A percentile compares a stretch with the other conserved stretches of the same genome.
Conservation (phyloP, 2,888 invertebrate species). For the Furcula furcula region DNA sequence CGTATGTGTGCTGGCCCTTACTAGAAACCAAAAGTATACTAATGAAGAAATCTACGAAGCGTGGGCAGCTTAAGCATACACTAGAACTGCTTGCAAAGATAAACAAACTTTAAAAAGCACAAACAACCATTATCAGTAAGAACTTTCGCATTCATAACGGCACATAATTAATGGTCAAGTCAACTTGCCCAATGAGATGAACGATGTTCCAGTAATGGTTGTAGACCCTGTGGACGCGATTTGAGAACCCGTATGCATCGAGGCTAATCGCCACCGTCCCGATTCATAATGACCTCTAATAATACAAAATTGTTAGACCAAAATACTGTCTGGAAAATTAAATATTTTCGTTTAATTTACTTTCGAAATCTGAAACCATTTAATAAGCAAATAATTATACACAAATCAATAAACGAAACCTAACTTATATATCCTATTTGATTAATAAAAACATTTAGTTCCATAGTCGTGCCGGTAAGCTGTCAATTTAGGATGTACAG, state of each 20-base stretch:
- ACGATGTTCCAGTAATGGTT: constrained; percentile 27
- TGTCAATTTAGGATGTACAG: too few relatives aligned
- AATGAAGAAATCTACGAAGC: too few relatives aligned
- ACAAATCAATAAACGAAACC: too few relatives aligned
- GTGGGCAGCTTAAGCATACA: background rate
- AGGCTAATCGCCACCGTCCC: constrained; percentile 50
- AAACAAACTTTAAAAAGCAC: constrained; percentile 1
- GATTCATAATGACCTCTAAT: constrained; percentile 45
- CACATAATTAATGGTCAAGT: background rate
- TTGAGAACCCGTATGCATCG: constrained; percentile 41
- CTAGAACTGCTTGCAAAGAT: background rate
- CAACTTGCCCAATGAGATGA: constrained; percentile 11
- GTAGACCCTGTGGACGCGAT: constrained; percentile 32
- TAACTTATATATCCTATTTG: too few relatives aligned
- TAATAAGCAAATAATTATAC: too few relatives aligned
- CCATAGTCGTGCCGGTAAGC: too few relatives aligned
- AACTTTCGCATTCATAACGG: constrained; percentile 5
- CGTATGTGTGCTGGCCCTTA: too few relatives aligned
- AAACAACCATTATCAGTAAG: constrained; percentile 2
- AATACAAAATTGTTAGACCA: constrained; percentile 27
- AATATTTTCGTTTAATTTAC: constrained; percentile 4
- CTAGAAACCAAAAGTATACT: too few relatives aligned
- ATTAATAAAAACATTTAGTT: too few relatives aligned
- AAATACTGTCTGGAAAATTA: constrained; percentile 31
- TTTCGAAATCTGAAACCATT: too few relatives aligned